Conservation (phyloP, 2,113 vertebrate species). For the Dryoscopus gambensis region DNA sequence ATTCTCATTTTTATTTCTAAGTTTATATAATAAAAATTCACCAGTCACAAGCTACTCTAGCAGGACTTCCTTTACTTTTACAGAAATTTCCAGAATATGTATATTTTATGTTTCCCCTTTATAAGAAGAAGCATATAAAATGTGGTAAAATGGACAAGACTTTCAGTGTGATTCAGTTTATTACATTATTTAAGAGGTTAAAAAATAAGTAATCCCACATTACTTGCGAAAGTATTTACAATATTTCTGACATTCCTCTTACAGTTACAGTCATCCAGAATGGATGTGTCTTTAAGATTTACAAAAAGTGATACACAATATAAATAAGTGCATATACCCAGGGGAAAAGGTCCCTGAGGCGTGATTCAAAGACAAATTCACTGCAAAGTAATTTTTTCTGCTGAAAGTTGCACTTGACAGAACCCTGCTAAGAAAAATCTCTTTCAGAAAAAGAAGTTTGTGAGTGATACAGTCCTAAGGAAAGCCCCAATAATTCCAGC, state of each 20-base stretch:
- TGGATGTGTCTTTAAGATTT: background rate
- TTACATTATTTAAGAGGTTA: background rate
- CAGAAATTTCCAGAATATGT: background rate
- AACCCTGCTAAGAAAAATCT: background rate
- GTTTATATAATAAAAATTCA: background rate
- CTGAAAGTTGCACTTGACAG: background rate
- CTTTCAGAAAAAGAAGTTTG: background rate
- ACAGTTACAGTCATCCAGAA: background rate
- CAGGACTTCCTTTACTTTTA: background rate
- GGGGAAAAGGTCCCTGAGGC: background rate
- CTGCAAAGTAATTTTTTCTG: background rate
- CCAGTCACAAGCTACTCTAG: background rate
- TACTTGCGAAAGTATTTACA: background rate
- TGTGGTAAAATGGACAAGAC: background rate
- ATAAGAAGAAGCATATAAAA: background rate
- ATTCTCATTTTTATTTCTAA: background rate
- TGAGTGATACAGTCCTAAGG: background rate
- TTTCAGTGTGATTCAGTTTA: background rate
- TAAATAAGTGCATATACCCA: background rate
- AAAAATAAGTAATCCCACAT: background rate
- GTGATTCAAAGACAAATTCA: background rate
- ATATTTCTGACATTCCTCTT: background rate
- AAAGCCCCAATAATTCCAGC: slow-evolving; percentile 10
- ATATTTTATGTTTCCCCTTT: background rate
- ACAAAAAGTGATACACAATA: background rate